Evolutionary conservation across 2,797 vertebrate genomes (phyloP).

Genomic region (Poecile montanus): DNA sequence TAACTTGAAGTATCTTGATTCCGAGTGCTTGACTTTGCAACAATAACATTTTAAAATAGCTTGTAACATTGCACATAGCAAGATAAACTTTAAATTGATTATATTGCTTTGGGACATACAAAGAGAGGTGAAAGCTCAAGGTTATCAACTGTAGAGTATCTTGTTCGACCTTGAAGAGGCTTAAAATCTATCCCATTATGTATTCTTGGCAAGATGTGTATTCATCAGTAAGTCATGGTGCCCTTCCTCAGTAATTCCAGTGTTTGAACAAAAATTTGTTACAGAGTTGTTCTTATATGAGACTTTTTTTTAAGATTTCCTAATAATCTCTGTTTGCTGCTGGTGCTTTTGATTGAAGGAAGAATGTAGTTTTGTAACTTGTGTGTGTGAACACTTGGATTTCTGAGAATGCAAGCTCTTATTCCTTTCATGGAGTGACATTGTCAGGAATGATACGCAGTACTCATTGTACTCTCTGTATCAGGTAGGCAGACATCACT

Average conservation of each 20-base stretch:
- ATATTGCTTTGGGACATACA: background rate
- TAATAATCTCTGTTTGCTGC: background rate
- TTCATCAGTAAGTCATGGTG: background rate
- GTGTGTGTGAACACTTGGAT: background rate
- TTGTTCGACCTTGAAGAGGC: background rate
- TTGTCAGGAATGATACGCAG: background rate
- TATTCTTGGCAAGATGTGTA: background rate
- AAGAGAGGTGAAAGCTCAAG: background rate
- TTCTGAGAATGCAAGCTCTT: background rate
- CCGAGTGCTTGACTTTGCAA: background rate
- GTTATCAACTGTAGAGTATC: background rate
- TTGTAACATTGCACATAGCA: background rate
- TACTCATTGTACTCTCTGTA: background rate
- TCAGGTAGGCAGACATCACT: background rate
- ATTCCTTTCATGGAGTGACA: background rate
- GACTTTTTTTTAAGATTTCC: background rate
- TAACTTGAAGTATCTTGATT: background rate
- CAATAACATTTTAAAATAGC: background rate
- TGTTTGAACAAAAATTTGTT: background rate
- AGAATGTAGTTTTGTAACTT: background rate
- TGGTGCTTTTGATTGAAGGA: background rate
- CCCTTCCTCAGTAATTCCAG: background rate
- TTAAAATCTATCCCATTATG: background rate
- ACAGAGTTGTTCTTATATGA: background rate
- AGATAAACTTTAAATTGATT: background rate